A percentile compares a stretch with the other conserved stretches of the same genome.
phyloP scores from a whole-genome alignment of 2,113 vertebrate genomes.

The Paradisaea rubra region DNA sequence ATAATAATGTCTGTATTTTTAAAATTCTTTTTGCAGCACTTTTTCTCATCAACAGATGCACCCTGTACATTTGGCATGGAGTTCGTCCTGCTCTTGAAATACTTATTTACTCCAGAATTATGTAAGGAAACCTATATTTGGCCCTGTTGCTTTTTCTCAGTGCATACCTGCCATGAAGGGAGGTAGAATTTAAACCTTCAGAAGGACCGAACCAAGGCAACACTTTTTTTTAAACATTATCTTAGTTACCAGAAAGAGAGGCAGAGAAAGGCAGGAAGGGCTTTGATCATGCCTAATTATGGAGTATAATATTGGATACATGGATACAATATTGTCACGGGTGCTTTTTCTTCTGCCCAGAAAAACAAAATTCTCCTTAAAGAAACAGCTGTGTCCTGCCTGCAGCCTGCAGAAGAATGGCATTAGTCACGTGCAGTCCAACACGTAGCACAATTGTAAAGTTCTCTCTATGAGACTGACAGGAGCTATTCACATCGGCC shows the following conservation, averaged over 20 bases:
- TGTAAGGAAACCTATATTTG: background rate
- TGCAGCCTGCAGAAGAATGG: slow-evolving; percentile 61
- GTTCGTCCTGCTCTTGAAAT: background rate
- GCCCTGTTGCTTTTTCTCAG: background rate
- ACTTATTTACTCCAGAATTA: background rate
- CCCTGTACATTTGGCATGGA: background rate
- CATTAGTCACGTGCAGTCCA: slow-evolving; percentile 66
- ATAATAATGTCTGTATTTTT: background rate
- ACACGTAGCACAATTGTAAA: slow-evolving; percentile 67
- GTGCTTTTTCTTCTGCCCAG: background rate
- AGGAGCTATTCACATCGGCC: slow-evolving; percentile 65
- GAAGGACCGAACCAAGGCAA: background rate
- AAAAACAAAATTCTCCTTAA: slow-evolving; percentile 25
- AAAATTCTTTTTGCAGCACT: background rate
- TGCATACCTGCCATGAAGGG: background rate
- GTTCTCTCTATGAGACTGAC: slow-evolving; percentile 66
- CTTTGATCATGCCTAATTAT: slow-evolving; percentile 18
- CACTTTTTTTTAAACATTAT: background rate
- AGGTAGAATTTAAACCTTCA: slow-evolving; percentile 2
- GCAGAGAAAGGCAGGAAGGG: background rate
- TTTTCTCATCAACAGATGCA: background rate
- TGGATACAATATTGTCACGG: background rate
- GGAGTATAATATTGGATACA: background rate
- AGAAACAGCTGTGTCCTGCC: slow-evolving; percentile 66
- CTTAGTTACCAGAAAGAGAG: background rate